A percentile compares a stretch with the other conserved stretches of the same genome.
phyloP scores from a whole-genome alignment of 2,113 vertebrate species.

The Xiphophorus maculatus region DNA sequence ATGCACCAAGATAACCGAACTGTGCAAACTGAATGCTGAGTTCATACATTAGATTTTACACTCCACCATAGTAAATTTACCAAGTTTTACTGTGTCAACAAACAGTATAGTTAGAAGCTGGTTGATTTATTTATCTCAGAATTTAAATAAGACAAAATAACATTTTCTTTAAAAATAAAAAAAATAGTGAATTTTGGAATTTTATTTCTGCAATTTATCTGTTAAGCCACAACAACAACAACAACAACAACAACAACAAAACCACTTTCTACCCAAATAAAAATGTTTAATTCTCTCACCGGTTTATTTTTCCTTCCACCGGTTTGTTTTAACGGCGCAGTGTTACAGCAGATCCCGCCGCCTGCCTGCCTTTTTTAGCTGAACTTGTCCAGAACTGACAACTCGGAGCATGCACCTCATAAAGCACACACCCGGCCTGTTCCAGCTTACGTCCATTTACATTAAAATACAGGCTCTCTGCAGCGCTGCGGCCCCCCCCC shows the following conservation, averaged over 20 bases:
- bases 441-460: conserved; percentile 49
- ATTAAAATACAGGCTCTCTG: conserved; percentile 41
- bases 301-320: neutral
- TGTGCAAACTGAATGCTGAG: neutral
- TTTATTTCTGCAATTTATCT: too few species aligned
- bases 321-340: neutral
- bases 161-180: too few species aligned
- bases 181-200: too few species aligned
- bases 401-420: conserved; percentile 34
- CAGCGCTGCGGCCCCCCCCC: neutral
- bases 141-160: neutral
- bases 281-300: neutral
- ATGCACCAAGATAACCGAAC: neutral
- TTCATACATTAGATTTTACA: neutral
- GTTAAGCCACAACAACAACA: too few species aligned
- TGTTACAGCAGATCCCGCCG: neutral
- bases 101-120: neutral
- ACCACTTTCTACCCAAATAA: too few species aligned
- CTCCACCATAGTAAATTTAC: too few species aligned
- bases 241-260: too few species aligned
- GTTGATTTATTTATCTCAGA: neutral
- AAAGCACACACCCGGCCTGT: conserved; percentile 39
- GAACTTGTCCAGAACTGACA: conserved; percentile 41
- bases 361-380: conserved; percentile 3
- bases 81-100: too few species aligned